phyloP scores from a whole-genome alignment of 1,140 invertebrate species.

The Tetramorium alpestre region DNA sequence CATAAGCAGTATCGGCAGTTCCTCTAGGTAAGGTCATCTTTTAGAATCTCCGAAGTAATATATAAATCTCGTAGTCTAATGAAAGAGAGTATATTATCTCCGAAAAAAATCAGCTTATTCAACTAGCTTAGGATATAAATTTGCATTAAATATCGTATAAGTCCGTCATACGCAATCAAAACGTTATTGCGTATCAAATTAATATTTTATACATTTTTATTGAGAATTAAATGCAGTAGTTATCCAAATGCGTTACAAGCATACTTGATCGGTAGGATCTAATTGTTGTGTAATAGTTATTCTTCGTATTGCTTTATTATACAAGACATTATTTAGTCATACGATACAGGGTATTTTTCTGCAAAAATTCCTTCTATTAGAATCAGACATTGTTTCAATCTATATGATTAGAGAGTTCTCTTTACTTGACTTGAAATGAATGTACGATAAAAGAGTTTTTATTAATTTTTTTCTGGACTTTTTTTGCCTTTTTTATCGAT shows the following conservation, averaged over 20 bases:
- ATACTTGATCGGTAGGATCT: conserved; percentile 40
- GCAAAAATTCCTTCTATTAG: not conserved
- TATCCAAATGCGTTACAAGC: not conserved
- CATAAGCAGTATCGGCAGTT: conserved; percentile 95
- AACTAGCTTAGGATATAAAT: not conserved
- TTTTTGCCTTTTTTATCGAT: not conserved
- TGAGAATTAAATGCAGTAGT: not conserved
- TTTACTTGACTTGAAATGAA: not conserved
- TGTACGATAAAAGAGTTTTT: not conserved
- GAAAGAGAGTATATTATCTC: not conserved
- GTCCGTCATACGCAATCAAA: not conserved
- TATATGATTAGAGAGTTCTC: not conserved
- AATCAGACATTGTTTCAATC: not conserved
- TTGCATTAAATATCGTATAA: not conserved
- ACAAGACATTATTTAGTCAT: conserved; percentile 32
- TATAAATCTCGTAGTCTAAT: not conserved
- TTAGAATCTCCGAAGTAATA: conserved; percentile 42
- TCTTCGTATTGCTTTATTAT: conserved; percentile 65
- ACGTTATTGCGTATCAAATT: not conserved
- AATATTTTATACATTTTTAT: not conserved
- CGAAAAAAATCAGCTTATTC: not conserved
- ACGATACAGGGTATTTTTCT: not conserved
- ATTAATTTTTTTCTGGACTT: not conserved
- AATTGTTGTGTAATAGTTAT: conserved; percentile 69
- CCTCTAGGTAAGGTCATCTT: conserved; percentile 88